Conservation (phyloP, 2,888 invertebrate species). For the Drosophila greeni region DNA sequence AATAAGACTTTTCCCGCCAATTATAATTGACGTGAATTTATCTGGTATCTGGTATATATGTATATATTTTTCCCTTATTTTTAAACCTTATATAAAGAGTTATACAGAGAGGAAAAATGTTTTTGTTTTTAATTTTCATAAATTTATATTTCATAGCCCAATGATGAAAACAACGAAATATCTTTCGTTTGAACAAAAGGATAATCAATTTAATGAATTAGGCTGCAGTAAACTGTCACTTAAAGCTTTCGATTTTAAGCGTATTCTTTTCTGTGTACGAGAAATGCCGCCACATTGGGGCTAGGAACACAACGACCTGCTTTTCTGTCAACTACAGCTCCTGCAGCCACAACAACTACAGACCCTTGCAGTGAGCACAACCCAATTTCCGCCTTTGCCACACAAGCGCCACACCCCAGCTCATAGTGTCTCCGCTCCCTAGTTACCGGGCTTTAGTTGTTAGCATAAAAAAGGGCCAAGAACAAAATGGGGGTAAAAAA, state of each 20-base stretch:
- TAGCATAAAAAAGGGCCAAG: conserved; percentile 51
- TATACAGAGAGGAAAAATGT: not conserved
- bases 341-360: conserved; percentile 46
- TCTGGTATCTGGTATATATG: conserved; percentile 36
- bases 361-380: conserved; percentile 44
- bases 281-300: conserved; percentile 29
- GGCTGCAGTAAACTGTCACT: no score
- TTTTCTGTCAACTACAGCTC: conserved; percentile 46
- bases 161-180: not conserved
- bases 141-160: not conserved
- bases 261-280: not conserved
- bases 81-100: conserved; percentile 20
- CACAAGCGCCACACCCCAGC: not conserved
- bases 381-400: conserved; percentile 34
- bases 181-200: not conserved
- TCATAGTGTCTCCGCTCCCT: conserved; percentile 33
- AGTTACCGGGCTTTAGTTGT: conserved; percentile 40
- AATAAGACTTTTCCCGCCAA: not conserved
- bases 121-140: not conserved
- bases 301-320: conserved; percentile 53
- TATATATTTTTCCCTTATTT: conserved; percentile 28
- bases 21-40: conserved; percentile 26
- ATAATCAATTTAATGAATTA: not conserved
- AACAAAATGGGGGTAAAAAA: conserved; percentile 40
- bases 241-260: not conserved